Conservation (phyloP, 2,888 invertebrate species). For the Drosophila kuntzei region DNA sequence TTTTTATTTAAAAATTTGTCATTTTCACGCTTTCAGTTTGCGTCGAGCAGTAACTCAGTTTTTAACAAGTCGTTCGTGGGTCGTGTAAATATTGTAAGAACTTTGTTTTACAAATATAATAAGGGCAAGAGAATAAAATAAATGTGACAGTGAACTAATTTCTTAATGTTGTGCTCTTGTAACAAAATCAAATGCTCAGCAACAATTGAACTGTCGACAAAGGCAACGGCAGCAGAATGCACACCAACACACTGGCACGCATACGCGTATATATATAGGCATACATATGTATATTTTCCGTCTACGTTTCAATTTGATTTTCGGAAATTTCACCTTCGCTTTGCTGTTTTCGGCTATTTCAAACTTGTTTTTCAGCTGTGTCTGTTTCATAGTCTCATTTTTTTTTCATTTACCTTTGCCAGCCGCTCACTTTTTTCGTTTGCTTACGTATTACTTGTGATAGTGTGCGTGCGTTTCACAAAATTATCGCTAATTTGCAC, state of each 20-base stretch:
- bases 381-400: constrained; percentile 71
- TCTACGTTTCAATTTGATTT: constrained; percentile 81
- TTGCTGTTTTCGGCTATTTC: constrained; percentile 80
- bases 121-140: constrained; percentile 13
- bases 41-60: constrained; percentile 32
- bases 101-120: constrained; percentile 20
- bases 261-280: constrained; percentile 36
- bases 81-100: constrained; percentile 69
- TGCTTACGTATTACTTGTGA: constrained; percentile 79
- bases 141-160: constrained; percentile 29
- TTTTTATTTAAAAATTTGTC: constrained; percentile 6
- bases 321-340: constrained; percentile 79
- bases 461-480: constrained; percentile 68
- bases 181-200: constrained; percentile 9
- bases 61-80: constrained; percentile 69
- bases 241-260: constrained; percentile 37
- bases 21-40: constrained; percentile 25
- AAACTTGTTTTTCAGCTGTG: constrained; percentile 79
- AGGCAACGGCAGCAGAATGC: constrained; percentile 50
- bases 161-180: constrained; percentile 5
- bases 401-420: constrained; percentile 61
- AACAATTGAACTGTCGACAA: constrained; percentile 22
- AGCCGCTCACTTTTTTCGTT: constrained; percentile 79
- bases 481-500: constrained; percentile 74
- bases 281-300: constrained; percentile 75